These are phyloP conservation scores for Manis javanica DNA, from an alignment of 2,797 vertebrate genomes.

Conservation along the genomic window DNA sequence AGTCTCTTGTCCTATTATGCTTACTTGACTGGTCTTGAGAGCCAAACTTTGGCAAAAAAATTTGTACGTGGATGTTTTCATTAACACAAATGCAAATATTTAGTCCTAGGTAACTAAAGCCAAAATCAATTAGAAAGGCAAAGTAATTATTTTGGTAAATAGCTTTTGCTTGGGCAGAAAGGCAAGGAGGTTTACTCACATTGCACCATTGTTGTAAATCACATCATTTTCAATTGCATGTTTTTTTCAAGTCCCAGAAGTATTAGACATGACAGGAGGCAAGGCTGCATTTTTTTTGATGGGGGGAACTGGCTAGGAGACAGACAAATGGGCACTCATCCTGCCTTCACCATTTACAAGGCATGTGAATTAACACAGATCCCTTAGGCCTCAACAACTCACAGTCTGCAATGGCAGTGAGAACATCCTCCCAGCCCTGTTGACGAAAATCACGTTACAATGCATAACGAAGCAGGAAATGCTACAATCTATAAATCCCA, in stretches of 20 bases:
- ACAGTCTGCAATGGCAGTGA: neutral
- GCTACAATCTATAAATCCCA: neutral
- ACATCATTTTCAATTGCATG: rapidly evolving
- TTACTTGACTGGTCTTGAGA: neutral
- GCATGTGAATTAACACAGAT: neutral
- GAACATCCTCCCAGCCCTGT: neutral
- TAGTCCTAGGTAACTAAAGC: neutral
- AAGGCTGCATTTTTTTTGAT: neutral
- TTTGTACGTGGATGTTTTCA: neutral
- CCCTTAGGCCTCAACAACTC: neutral
- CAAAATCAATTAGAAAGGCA: neutral
- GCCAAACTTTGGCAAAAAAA: neutral
- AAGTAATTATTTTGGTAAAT: neutral
- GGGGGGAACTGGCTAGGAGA: neutral
- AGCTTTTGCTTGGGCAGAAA: neutral
- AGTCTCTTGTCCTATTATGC: neutral
- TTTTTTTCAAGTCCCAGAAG: neutral
- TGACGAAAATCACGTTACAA: neutral
- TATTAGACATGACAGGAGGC: rapidly evolving
- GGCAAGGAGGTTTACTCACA: neutral
- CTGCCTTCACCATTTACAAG: neutral
- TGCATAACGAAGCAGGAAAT: neutral
- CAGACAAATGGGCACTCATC: neutral
- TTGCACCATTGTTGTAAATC: neutral
- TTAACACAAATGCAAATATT: neutral